These are phyloP conservation scores for Nilaparvata lugens DNA, from an alignment of 1,140 invertebrate genomes.

Conservation along the genomic window DNA sequence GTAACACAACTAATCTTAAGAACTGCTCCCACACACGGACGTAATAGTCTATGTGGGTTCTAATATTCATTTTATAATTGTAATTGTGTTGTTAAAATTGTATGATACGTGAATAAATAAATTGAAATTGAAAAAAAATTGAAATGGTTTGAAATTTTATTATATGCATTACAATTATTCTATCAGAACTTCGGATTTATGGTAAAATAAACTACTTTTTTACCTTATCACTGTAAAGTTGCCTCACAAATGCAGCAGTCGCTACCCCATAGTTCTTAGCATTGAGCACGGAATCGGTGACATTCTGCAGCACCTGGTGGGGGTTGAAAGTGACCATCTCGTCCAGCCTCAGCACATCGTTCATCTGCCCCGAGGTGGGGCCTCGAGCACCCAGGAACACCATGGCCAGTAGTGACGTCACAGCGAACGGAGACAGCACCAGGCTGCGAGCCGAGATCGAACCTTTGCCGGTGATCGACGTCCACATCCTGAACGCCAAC, in stretches of 20 bases:
- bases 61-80: too few relatives aligned
- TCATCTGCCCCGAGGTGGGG: conserved; percentile 81
- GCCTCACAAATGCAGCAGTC: conserved; percentile 62
- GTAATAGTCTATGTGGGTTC: too few relatives aligned
- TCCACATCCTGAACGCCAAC: conserved; percentile 71
- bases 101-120: too few relatives aligned
- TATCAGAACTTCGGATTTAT: too few relatives aligned
- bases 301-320: conserved; percentile 72
- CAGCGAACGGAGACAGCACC: conserved; percentile 74
- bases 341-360: conserved; percentile 71
- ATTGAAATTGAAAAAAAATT: too few relatives aligned
- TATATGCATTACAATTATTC: too few relatives aligned
- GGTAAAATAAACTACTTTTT: conserved; percentile 2
- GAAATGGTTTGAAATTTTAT: too few relatives aligned
- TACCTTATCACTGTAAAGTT: conserved; percentile 63
- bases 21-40: too few relatives aligned
- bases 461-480: conserved; percentile 51
- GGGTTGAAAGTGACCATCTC: conserved; percentile 83
- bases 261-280: conserved; percentile 53
- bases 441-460: conserved; percentile 64
- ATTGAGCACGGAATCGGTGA: conserved; percentile 61
- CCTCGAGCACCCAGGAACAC: conserved; percentile 78
- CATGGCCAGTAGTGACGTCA: conserved; percentile 76
- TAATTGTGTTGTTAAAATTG: too few relatives aligned
- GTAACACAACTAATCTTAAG: too few relatives aligned